Evolutionary conservation across 2,797 vertebrate genomes (phyloP).

Genomic region (Pseudotriccus pelzelni): DNA sequence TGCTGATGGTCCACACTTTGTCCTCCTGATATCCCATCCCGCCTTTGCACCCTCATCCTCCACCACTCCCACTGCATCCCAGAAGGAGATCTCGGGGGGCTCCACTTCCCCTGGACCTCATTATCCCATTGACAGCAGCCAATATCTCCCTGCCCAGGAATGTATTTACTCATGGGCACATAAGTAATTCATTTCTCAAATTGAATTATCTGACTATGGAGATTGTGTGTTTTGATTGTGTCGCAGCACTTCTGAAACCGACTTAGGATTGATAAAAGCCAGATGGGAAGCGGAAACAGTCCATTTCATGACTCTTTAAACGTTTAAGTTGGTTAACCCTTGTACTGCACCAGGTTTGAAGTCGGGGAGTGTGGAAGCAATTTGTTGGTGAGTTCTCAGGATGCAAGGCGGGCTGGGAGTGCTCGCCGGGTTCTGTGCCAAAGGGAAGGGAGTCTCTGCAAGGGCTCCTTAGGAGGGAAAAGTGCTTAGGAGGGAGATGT

Average conservation of each 20-base stretch:
- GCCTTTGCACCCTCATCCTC: not conserved
- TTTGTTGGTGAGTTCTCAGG: constrained; percentile 69
- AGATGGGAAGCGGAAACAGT: constrained; percentile 79
- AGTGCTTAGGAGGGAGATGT: not conserved
- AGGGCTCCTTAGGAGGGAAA: not conserved
- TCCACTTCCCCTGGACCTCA: constrained; percentile 60
- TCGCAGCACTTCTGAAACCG: constrained; percentile 73
- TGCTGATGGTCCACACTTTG: not conserved
- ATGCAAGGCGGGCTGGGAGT: constrained; percentile 39
- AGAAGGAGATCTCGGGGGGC: not conserved
- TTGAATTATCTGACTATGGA: constrained; percentile 81
- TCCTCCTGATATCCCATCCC: not conserved
- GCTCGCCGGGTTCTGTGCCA: not conserved
- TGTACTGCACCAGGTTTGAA: constrained; percentile 56
- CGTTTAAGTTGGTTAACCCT: constrained; percentile 79
- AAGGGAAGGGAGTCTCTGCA: not conserved
- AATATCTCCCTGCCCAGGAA: constrained; percentile 69
- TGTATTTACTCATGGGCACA: constrained; percentile 78
- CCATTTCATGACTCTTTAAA: constrained; percentile 81
- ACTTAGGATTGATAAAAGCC: constrained; percentile 78
- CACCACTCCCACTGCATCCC: not conserved
- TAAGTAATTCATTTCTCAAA: constrained; percentile 81
- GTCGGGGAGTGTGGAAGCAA: constrained; percentile 71
- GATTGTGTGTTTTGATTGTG: constrained; percentile 78
- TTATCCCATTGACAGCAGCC: constrained; percentile 73